Evolutionary conservation across 2,888 invertebrate species (phyloP).

Genomic region (Prenolepis imparis): DNA sequence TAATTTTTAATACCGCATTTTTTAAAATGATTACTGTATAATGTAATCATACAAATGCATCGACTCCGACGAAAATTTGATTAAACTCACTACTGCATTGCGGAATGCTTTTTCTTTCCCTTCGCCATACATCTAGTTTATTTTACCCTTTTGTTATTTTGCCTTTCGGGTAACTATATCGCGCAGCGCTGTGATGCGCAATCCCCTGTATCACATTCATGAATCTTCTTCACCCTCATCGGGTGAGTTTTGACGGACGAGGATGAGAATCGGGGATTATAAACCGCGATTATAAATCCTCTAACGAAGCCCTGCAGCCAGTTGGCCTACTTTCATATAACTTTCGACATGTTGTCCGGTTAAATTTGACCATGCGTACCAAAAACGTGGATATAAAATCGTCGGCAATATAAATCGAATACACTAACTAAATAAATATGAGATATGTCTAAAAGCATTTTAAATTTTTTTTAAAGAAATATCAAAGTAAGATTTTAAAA

Average conservation of each 20-base stretch:
- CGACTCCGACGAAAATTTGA: slow-evolving; percentile 30
- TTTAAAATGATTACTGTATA: not conserved
- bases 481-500: not conserved
- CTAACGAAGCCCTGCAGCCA: slow-evolving; percentile 63
- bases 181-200: not conserved
- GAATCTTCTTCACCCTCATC: slow-evolving; percentile 69
- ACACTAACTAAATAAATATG: not conserved
- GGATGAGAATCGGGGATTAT: slow-evolving; percentile 73
- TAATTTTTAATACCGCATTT: not conserved
- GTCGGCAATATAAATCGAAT: not conserved
- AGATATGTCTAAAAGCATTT: not conserved
- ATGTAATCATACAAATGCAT: slow-evolving; percentile 30
- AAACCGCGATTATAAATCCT: slow-evolving; percentile 69
- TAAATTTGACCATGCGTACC: slow-evolving; percentile 58
- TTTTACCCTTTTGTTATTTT: slow-evolving; percentile 31
- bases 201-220: slow-evolving; percentile 70
- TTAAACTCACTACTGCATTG: slow-evolving; percentile 36
- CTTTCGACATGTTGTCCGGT: slow-evolving; percentile 70
- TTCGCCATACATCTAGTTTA: slow-evolving; percentile 7
- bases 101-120: slow-evolving; percentile 50
- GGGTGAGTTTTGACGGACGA: slow-evolving; percentile 66
- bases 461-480: not conserved
- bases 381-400: slow-evolving; percentile 37
- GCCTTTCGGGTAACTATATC: slow-evolving; percentile 29
- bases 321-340: slow-evolving; percentile 73